These are phyloP conservation scores for Montifringilla adamsi DNA, from an alignment of 2,113 vertebrate genomes.

Conservation along the genomic window DNA sequence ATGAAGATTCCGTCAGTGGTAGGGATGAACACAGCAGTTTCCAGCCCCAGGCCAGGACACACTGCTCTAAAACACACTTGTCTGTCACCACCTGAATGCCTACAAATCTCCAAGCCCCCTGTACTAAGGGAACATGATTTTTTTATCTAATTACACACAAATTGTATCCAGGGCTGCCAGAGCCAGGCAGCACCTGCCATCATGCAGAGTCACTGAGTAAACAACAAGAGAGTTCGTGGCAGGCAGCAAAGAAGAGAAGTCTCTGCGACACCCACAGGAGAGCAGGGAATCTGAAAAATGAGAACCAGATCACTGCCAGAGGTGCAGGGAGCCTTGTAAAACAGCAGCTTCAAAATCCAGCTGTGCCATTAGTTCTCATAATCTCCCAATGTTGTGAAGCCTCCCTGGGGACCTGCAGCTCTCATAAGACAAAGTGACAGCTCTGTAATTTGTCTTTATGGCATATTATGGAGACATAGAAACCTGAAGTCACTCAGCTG, in stretches of 20 bases:
- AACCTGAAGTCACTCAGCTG: not conserved
- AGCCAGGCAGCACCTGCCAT: not conserved
- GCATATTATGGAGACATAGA: not conserved
- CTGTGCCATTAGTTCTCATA: not conserved
- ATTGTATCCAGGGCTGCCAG: not conserved
- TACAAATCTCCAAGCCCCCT: not conserved
- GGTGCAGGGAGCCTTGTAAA: not conserved
- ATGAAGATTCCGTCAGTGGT: not conserved
- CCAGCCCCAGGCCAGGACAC: not conserved
- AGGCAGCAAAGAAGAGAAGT: not conserved
- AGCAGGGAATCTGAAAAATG: not conserved
- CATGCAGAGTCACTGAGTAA: not conserved
- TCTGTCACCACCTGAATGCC: not conserved
- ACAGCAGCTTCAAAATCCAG: not conserved
- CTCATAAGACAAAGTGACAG: not conserved
- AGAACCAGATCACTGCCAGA: not conserved
- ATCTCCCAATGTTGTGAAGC: accelerated
- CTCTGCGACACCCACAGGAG: not conserved
- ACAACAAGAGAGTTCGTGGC: accelerated
- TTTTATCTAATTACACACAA: not conserved
- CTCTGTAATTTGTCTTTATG: not conserved
- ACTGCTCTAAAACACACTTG: not conserved
- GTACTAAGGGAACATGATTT: not conserved
- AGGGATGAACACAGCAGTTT: not conserved
- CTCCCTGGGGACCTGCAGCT: not conserved